Conservation (phyloP, 2,888 invertebrate genomes). For the Tillus elongatus region DNA sequence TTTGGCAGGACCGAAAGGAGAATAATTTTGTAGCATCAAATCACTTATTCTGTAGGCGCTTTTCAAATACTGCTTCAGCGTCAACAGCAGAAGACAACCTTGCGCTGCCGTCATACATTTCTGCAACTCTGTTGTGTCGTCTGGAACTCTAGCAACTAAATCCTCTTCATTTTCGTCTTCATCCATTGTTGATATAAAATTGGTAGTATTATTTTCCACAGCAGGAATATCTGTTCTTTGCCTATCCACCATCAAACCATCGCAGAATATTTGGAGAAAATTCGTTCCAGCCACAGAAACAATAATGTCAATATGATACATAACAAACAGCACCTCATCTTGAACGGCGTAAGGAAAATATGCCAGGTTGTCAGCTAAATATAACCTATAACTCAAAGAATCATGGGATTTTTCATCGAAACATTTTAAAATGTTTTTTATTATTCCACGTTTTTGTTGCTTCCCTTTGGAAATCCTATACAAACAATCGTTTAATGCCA, state of each 20-base stretch:
- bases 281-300: conserved; percentile 89
- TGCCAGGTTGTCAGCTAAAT: conserved; percentile 89
- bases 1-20: not conserved
- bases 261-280: conserved; percentile 81
- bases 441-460: conserved; percentile 77
- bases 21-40: conserved; percentile 46
- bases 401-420: conserved; percentile 80
- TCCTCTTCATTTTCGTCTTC: conserved; percentile 77
- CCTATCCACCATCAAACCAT: conserved; percentile 43
- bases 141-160: conserved; percentile 64
- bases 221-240: not conserved
- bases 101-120: conserved; percentile 81
- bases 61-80: conserved; percentile 85
- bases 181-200: conserved; percentile 32
- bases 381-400: conserved; percentile 80
- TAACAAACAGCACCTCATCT: conserved; percentile 91
- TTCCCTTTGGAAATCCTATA: conserved; percentile 81
- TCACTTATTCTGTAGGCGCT: conserved; percentile 88
- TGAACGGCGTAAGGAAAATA: conserved; percentile 89
- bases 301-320: conserved; percentile 90
- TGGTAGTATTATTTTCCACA: not conserved
- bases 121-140: conserved; percentile 60
- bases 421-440: conserved; percentile 78
- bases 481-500: conserved; percentile 76
- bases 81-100: conserved; percentile 79